Base-by-base conservation (phyloP, 2,797 vertebrate genomes). In the Orientallactaga sibirica region DNA sequence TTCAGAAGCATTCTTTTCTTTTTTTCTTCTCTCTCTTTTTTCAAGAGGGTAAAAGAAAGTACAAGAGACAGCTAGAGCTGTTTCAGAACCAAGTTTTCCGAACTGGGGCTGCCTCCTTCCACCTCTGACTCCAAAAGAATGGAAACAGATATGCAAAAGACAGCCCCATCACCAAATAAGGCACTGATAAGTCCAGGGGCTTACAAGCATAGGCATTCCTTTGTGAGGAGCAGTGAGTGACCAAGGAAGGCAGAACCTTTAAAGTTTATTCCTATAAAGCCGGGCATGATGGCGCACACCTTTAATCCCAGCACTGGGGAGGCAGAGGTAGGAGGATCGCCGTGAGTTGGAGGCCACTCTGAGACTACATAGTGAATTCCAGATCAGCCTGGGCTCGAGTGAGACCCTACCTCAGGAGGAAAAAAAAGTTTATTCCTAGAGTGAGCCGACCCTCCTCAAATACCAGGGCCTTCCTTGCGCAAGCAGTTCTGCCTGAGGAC, bases 121-220 rank as follows among this genome's bases (percentile, higher is more conserved):
- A 80, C 71, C 82, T 91, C 78, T 91, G 89, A 93, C 86, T 88
- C 92, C 70, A 33, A 61, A 94, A 91, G 94, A 95, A 94, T 77
- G 78, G 92, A 93, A 84, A 95, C 83, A 95, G 92, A 86, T 27
- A 12, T 37, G 90, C 86, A 90, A 92, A 76, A 91, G 70, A 2
- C 33, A 64, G 93, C 43, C 88, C 70, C 68, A 55, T 52, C 41
- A 20, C 92, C 87, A 96, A 90, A 93, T 86, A 85, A 89, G 85
- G 95, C 74, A 12, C 27, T 55, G 74, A 25, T 25, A 7, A 8
- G 15, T 67, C 70, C 86, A 84, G 89, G 91, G 94, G 84, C 52
- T 79, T 87, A 41, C 4, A 4, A 43, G 43, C 90, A 71, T 43
- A 90, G 11, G 58, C n/a, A 48, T 84, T 96, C 79, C 81, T 91